A percentile compares a stretch with the other conserved stretches of the same genome.
phyloP scores from a whole-genome alignment of 2,888 invertebrate genomes.

The Troides helena region DNA sequence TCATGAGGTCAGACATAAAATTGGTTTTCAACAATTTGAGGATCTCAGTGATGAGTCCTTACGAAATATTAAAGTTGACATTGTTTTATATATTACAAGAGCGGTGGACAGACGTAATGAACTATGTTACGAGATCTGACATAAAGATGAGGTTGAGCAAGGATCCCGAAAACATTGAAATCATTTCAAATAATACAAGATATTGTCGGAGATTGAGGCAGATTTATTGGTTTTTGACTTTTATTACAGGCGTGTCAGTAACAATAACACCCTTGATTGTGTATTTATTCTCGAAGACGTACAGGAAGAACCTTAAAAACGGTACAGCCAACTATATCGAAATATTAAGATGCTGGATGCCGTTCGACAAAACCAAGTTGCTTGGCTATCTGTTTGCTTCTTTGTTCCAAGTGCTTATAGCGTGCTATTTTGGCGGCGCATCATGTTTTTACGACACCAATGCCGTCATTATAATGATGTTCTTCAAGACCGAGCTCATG shows the following conservation, averaged over 20 bases:
- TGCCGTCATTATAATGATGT: slow-evolving; percentile 60
- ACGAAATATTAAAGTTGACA: slow-evolving; percentile 51
- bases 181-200: slow-evolving; percentile 44
- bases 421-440: slow-evolving; percentile 57
- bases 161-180: slow-evolving; percentile 40
- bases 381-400: slow-evolving; percentile 51
- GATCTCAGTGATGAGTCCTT: slow-evolving; percentile 55
- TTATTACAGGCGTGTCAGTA: slow-evolving; percentile 50
- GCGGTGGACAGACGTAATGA: slow-evolving; percentile 50
- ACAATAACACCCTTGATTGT: slow-evolving; percentile 52
- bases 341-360: slow-evolving; percentile 61
- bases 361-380: slow-evolving; percentile 51
- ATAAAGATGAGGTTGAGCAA: slow-evolving; percentile 42
- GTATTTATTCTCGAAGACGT: slow-evolving; percentile 45
- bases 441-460: slow-evolving; percentile 59
- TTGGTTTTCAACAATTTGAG: slow-evolving; percentile 56
- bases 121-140: slow-evolving; percentile 54
- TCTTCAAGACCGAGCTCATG: slow-evolving; percentile 56
- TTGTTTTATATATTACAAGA: slow-evolving; percentile 55
- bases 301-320: slow-evolving; percentile 48
- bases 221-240: slow-evolving; percentile 56
- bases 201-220: slow-evolving; percentile 57
- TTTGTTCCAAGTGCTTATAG: slow-evolving; percentile 48
- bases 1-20: slow-evolving; percentile 51
- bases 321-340: slow-evolving; percentile 51